Base-by-base conservation (phyloP, 2,113 vertebrate genomes). In the Nesospiza acunhae region DNA sequence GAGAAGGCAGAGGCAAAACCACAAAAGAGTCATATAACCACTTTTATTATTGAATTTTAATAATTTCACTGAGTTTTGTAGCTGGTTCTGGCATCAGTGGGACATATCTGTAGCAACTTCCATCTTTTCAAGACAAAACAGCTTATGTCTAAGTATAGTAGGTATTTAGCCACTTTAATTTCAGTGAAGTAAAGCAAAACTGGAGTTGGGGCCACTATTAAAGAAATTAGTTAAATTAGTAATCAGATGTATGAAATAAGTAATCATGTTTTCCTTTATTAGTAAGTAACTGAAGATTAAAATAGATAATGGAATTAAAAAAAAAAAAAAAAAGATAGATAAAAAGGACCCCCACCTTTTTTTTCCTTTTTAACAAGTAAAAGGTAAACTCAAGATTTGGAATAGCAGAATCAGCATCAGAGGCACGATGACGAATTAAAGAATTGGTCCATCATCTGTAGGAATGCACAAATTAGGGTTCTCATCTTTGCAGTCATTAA, bases 311-410 rank as follows among this genome's bases (percentile, higher is more conserved):
- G 9, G 6, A 35, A 42, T 11, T 39, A 3, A 42, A 85, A 49
- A 4, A 55, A 20, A 15, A 13, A 21, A 14, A 12, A 64, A 84
- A 74, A 87, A n/a, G n/a, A n/a, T 5, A 39, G 2, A 37, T 28
- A 22, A 50, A 63, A 37, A 4, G 17, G 1, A 47, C 2, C 6
- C 6, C 14, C 3, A 1, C 1, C 1, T 6, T 31, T 72, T 28
- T 49, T 56, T 33, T 44, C 16, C 15, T 76, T 58, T 85, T 6
- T 1, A 81, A n/a, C 3, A 72, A 59, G 13, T 4, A 7, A 69
- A 76, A 49, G 14, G 1, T 49, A 56, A 68, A 35, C 19, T 33
- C 0, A 4, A 67, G 10, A 49, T 31, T 74, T 47, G 22, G 15
- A 4, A 19, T 46, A 35, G 47, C 20, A 37, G 33, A 67, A 27